These are phyloP conservation scores for Spongilla lacustris DNA, from an alignment of 37 sponge, comb jelly and placozoan genomes.

Conservation along the genomic window DNA sequence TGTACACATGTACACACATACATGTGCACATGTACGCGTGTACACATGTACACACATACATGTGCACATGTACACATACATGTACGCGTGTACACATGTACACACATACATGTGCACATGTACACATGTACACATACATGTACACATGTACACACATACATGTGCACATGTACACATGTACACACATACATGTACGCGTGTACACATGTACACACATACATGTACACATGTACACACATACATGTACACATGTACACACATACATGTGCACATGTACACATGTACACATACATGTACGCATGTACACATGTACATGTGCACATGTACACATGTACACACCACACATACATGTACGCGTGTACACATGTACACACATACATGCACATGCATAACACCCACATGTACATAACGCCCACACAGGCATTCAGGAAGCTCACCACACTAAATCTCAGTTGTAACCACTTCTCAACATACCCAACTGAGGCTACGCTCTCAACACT, in stretches of 20 bases:
- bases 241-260: background rate
- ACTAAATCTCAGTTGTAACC: constrained; percentile 62
- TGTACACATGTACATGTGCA: background rate
- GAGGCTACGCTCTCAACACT: constrained; percentile 33
- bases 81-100: background rate
- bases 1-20: background rate
- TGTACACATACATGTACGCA: background rate
- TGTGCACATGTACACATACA: too few species aligned
- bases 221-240: background rate
- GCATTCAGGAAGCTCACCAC: constrained; percentile 33
- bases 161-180: background rate
- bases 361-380: background rate
- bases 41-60: too few species aligned
- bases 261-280: background rate
- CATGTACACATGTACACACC: background rate
- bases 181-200: too few species aligned
- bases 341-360: background rate
- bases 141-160: background rate
- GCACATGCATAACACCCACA: background rate
- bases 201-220: too few species aligned
- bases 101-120: background rate
- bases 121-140: background rate
- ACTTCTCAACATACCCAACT: constrained; percentile 38
- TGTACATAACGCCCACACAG: constrained; percentile 7
- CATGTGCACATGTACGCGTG: background rate